phyloP scores from a whole-genome alignment of 2,888 invertebrate genomes.

The Quadroppia sp. region DNA sequence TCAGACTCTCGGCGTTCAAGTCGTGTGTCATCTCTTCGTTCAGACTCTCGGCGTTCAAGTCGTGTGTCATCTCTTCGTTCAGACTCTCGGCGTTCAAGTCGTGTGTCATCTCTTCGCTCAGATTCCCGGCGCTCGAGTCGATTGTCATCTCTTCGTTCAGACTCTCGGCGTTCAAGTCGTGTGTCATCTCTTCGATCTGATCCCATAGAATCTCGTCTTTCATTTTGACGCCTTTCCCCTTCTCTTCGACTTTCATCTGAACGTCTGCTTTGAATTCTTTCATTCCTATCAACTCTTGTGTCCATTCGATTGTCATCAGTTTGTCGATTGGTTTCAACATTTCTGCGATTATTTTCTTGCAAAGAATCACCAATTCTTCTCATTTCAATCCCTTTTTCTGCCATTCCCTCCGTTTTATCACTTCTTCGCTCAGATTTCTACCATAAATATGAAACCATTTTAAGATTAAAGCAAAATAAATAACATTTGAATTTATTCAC shows the following conservation, averaged over 20 bases:
- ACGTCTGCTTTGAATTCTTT: neutral
- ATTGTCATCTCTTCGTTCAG: neutral
- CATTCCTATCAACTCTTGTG: neutral
- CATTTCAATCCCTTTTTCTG: neutral
- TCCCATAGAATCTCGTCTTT: neutral
- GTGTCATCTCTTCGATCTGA: neutral
- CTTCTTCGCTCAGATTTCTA: neutral
- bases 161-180: neutral
- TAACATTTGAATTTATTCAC: neutral
- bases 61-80: neutral
- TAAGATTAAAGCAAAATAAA: neutral
- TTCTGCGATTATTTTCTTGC: neutral
- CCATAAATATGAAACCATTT: neutral
- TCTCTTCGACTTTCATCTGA: neutral
- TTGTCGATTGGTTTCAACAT: neutral
- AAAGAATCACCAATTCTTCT: neutral
- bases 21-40: no score
- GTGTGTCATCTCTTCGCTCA: neutral
- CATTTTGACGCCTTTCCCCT: neutral
- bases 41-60: neutral
- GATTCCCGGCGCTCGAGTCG: neutral
- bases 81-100: neutral
- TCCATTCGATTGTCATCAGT: neutral
- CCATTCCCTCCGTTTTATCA: neutral
- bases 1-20: neutral